Conservation (phyloP, 2,113 vertebrate genomes). For the Zootoca vivipara region DNA sequence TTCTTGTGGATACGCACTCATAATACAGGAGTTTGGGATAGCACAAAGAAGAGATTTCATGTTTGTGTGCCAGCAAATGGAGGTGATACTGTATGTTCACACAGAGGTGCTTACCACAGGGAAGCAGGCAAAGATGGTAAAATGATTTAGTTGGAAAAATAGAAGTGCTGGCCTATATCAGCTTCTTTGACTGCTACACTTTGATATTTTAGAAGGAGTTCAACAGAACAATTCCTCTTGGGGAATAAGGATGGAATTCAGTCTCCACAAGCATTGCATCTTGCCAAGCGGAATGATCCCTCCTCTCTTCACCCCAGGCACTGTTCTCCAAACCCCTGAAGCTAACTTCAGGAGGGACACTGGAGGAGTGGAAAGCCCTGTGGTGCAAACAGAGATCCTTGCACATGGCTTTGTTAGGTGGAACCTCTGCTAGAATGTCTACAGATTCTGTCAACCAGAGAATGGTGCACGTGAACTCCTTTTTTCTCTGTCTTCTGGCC, state of each 20-base stretch:
- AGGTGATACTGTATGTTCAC: background rate
- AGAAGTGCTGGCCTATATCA: background rate
- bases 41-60: background rate
- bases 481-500: background rate
- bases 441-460: constrained; percentile 11
- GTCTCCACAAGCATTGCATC: no score
- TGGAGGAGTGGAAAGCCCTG: no score
- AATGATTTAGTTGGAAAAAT: background rate
- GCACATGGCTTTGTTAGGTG: no score
- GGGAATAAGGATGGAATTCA: background rate
- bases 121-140: background rate
- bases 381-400: no score
- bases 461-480: background rate
- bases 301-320: no score
- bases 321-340: no score
- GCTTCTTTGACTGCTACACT: background rate
- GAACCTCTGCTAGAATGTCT: background rate
- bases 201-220: background rate
- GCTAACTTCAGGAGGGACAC: no score
- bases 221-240: background rate
- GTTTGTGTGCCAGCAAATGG: background rate
- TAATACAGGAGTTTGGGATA: background rate
- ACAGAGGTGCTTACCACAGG: background rate
- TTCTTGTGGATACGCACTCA: background rate
- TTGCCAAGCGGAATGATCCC: no score